Percentiles rank a stretch among this genome's conserved stretches.
Evolutionary conservation across 2,797 vertebrate species (phyloP).

Genomic region (Balearica regulorum): DNA sequence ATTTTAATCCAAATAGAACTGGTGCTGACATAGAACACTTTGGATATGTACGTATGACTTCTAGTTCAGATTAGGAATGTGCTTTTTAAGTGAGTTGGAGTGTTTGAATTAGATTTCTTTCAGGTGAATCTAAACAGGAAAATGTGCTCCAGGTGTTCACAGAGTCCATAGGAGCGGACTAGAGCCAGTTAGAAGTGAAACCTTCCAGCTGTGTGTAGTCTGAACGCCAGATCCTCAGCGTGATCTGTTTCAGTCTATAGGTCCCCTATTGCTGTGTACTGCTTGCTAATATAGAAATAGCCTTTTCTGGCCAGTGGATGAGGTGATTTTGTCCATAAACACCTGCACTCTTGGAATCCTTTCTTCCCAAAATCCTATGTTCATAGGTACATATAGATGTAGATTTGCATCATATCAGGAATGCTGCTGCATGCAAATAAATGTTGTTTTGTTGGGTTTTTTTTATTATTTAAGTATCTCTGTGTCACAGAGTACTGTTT

Average conservation of each 20-base stretch:
- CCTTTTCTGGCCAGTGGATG: neutral
- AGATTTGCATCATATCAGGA: neutral
- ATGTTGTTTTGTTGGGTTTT: neutral
- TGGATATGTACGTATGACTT: neutral
- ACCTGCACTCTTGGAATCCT: neutral
- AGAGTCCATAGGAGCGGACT: neutral
- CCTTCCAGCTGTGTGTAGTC: neutral
- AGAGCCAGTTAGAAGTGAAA: neutral
- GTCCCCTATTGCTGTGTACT: neutral
- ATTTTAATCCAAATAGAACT: neutral
- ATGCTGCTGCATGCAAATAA: neutral
- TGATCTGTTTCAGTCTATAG: neutral
- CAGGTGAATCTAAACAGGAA: neutral
- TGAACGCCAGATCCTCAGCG: neutral
- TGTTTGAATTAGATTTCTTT: neutral
- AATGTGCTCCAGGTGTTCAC: neutral
- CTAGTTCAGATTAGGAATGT: neutral
- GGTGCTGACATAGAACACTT: neutral
- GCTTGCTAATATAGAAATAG: neutral
- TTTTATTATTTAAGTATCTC: neutral
- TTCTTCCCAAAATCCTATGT: neutral
- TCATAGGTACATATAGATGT: neutral
- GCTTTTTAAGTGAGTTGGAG: neutral
- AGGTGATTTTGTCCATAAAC: neutral
- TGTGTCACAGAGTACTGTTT: neutral